A percentile compares a stretch with the other conserved stretches of the same genome.
Evolutionary conservation across 2,797 vertebrate species (phyloP).

Genomic region (Vespertilio murinus): DNA sequence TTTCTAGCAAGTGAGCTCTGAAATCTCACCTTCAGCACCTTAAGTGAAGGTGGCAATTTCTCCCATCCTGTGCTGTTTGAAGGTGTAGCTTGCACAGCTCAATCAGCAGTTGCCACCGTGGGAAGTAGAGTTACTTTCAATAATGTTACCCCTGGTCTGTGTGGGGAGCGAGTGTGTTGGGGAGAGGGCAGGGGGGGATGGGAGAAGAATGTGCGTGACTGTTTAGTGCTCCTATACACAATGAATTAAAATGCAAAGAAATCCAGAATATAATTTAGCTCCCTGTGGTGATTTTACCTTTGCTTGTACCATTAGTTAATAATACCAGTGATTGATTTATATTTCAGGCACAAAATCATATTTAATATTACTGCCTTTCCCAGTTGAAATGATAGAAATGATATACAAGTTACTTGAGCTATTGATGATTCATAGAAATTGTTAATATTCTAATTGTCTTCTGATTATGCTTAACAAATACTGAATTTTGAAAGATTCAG

Average conservation of each 20-base stretch:
- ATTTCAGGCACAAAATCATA: background rate
- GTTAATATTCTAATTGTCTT: background rate
- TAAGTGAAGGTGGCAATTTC: background rate
- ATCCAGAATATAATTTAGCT: background rate
- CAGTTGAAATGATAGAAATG: background rate
- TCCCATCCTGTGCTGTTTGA: background rate
- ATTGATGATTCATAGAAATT: background rate
- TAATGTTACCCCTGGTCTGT: background rate
- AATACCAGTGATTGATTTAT: background rate
- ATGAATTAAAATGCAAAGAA: background rate
- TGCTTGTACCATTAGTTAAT: background rate
- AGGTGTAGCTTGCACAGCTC: background rate
- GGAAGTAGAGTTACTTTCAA: background rate
- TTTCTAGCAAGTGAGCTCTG: background rate
- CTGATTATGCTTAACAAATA: background rate
- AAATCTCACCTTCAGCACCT: background rate
- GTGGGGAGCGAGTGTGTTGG: background rate
- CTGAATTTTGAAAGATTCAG: background rate
- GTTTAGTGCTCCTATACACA: background rate
- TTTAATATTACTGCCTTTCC: background rate
- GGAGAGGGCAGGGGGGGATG: background rate
- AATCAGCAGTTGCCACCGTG: background rate
- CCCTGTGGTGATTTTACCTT: background rate
- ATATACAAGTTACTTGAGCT: background rate
- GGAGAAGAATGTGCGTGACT: background rate